A percentile compares a stretch with the other conserved stretches of the same genome.
Evolutionary conservation across 2,888 invertebrate genomes (phyloP).

Genomic region (Ennomos quercinarius): DNA sequence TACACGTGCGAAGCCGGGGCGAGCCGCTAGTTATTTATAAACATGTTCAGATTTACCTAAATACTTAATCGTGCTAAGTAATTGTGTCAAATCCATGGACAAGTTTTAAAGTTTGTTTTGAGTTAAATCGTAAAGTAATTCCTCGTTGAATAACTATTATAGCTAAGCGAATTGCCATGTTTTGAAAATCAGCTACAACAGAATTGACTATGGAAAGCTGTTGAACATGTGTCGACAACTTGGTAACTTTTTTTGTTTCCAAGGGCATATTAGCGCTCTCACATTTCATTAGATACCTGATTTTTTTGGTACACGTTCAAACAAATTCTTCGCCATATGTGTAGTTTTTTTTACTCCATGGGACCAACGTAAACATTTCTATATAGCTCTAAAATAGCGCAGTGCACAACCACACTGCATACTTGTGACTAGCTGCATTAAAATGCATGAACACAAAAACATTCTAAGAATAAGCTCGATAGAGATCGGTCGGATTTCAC

Average conservation of each 20-base stretch:
- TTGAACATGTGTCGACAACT: constrained; percentile 42
- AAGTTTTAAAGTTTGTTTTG: constrained; percentile 11
- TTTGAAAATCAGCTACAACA: no score
- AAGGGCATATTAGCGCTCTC: constrained; percentile 50
- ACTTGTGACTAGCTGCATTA: constrained; percentile 44
- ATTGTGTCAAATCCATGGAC: constrained; percentile 7
- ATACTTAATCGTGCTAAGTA: no score
- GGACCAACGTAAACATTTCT: constrained; percentile 17
- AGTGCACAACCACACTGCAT: constrained; percentile 21
- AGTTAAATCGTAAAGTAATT: constrained; percentile 10
- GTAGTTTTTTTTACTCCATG: constrained; percentile 38
- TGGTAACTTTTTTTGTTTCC: constrained; percentile 34
- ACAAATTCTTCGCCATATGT: constrained; percentile 51
- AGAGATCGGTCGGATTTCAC: constrained; percentile 47
- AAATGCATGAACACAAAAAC: constrained; percentile 44
- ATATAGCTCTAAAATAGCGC: constrained; percentile 19
- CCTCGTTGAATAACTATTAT: constrained; percentile 12
- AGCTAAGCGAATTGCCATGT: neutral
- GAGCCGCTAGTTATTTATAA: no score
- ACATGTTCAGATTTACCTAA: no score
- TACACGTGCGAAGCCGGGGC: no score
- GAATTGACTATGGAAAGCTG: neutral
- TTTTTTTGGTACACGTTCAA: constrained; percentile 54
- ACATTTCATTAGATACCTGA: constrained; percentile 60
- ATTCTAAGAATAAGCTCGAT: constrained; percentile 39